These are phyloP conservation scores for Drosophila albomicans DNA, from an alignment of 1,140 invertebrate genomes.

Conservation along the genomic window DNA sequence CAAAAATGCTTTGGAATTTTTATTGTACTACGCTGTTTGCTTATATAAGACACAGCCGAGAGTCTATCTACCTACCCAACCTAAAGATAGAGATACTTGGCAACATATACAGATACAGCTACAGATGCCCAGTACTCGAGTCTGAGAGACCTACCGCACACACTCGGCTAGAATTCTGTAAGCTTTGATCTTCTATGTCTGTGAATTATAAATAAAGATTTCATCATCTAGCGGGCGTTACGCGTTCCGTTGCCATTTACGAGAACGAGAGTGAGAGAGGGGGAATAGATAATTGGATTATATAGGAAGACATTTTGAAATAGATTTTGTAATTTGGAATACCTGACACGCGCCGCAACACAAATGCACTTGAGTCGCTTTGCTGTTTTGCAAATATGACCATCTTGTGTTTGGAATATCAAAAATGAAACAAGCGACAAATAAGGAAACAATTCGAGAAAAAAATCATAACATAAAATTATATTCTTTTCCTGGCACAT, in stretches of 20 bases:
- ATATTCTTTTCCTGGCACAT: too few species aligned
- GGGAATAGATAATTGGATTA: slow-evolving; percentile 32
- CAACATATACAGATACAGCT: background rate
- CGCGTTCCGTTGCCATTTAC: slow-evolving; percentile 59
- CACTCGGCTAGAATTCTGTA: slow-evolving; percentile 27
- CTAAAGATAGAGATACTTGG: background rate
- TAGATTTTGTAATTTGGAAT: slow-evolving; percentile 21
- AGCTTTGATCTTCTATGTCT: slow-evolving; percentile 75
- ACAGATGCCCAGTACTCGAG: slow-evolving; percentile 19
- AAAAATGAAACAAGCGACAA: background rate
- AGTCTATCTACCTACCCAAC: slow-evolving; percentile 25
- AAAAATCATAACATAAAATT: background rate
- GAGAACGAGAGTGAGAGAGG: slow-evolving; percentile 8
- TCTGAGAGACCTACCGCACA: slow-evolving; percentile 63
- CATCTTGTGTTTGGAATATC: slow-evolving; percentile 24
- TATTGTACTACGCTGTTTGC: slow-evolving; percentile 47
- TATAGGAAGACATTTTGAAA: slow-evolving; percentile 35
- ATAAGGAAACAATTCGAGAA: background rate
- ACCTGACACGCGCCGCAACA: slow-evolving; percentile 52
- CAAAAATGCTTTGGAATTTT: slow-evolving; percentile 79
- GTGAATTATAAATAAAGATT: slow-evolving; percentile 74
- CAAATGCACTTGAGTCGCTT: slow-evolving; percentile 49
- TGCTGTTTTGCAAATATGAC: slow-evolving; percentile 45
- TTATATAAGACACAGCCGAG: slow-evolving; percentile 5
- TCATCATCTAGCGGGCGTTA: slow-evolving; percentile 63